phyloP scores from a whole-genome alignment of 2,888 invertebrate genomes.

The Hypomecis atomaria region DNA sequence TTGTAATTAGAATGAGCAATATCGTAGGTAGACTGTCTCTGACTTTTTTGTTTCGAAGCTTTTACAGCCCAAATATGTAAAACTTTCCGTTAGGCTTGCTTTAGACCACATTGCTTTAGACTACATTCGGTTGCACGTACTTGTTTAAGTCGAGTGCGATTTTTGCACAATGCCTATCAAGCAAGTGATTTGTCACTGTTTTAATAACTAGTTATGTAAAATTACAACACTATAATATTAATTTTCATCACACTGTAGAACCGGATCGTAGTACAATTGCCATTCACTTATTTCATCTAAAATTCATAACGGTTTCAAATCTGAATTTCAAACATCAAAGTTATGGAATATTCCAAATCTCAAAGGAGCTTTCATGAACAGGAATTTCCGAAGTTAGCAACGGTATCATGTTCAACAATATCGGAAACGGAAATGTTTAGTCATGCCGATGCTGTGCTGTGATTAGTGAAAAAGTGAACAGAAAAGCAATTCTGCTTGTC shows the following conservation, averaged over 20 bases:
- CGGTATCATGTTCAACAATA: slow-evolving; percentile 1
- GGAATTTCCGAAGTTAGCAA: slow-evolving; percentile 9
- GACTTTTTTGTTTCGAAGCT: no score
- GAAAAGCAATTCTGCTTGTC: slow-evolving; percentile 16
- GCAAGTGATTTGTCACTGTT: no score
- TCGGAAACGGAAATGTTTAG: slow-evolving; percentile 4
- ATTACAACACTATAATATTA: not conserved
- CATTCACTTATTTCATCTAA: slow-evolving; percentile 14
- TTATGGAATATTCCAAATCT: slow-evolving; percentile 9
- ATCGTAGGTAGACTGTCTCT: no score
- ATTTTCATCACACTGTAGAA: not conserved
- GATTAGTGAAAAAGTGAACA: slow-evolving; percentile 20
- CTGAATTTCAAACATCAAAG: slow-evolving; percentile 13
- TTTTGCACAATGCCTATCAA: no score
- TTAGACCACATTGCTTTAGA: no score
- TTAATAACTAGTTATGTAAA: no score
- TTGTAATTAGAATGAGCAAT: no score
- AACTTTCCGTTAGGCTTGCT: no score
- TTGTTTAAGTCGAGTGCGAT: no score
- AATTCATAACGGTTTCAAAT: slow-evolving; percentile 11
- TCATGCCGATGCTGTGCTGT: slow-evolving; percentile 17
- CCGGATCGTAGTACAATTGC: not conserved
- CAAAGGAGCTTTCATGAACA: slow-evolving; percentile 11
- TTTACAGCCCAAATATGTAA: no score
- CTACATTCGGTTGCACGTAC: no score